These are phyloP conservation scores for Sycobia sp. DNA, from an alignment of 1,140 invertebrate species.

Conservation along the genomic window DNA sequence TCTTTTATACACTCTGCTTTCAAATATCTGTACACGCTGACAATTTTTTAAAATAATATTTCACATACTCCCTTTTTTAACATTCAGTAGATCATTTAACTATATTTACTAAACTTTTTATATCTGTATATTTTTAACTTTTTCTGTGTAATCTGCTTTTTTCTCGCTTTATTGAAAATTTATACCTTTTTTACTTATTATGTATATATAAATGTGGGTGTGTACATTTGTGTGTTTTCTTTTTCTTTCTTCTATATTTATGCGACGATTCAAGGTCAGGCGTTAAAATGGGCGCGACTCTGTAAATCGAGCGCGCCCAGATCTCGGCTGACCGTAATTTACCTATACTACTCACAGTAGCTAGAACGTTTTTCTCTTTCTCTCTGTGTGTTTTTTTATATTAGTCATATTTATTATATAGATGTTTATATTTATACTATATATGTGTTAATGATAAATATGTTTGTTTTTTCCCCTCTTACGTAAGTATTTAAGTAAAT, in stretches of 20 bases:
- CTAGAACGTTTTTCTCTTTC: too few relatives aligned
- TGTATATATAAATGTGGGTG: background rate
- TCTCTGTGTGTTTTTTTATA: too few relatives aligned
- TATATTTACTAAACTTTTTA: conserved; percentile 20
- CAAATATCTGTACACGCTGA: conserved; percentile 9
- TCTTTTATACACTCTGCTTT: conserved; percentile 35
- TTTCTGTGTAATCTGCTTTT: conserved; percentile 12
- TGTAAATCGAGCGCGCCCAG: too few relatives aligned
- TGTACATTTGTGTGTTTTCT: background rate
- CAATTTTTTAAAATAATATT: too few relatives aligned
- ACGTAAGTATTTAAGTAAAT: too few relatives aligned
- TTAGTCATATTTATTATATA: too few relatives aligned
- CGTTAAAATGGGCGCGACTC: background rate
- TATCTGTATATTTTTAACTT: conserved; percentile 31
- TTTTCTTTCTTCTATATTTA: background rate
- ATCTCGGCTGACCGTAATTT: too few relatives aligned
- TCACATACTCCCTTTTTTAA: conserved; percentile 23
- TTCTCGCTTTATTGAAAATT: conserved; percentile 9
- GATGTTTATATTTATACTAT: too few relatives aligned
- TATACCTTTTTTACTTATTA: background rate
- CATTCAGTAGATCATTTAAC: conserved; percentile 35
- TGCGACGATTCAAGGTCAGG: too few relatives aligned
- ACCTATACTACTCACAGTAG: too few relatives aligned
- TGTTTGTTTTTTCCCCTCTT: too few relatives aligned
- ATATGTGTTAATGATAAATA: too few relatives aligned